phyloP scores from a whole-genome alignment of 2,888 invertebrate species.

The Steromphala cineraria region DNA sequence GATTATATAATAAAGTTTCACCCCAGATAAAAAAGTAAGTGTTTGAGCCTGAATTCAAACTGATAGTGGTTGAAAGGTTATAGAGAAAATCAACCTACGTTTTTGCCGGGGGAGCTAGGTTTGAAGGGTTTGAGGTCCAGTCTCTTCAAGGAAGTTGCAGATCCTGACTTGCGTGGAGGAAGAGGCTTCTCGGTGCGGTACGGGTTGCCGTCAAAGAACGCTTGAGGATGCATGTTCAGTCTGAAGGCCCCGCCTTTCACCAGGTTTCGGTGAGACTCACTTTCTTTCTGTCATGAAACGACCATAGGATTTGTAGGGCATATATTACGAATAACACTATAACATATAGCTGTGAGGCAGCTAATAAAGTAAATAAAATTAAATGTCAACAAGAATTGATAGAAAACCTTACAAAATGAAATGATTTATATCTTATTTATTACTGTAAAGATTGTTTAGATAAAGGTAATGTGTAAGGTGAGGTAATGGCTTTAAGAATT shows the following conservation, averaged over 20 bases:
- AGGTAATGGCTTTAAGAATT: too few species aligned
- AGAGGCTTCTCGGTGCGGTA: constrained; percentile 65
- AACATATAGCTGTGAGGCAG: too few species aligned
- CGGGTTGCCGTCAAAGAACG: constrained; percentile 73
- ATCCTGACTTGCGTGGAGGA: constrained; percentile 47
- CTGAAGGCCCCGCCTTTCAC: constrained; percentile 73
- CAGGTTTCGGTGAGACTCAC: constrained; percentile 63
- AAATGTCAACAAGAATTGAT: neutral
- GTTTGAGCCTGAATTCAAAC: neutral
- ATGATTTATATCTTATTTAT: too few species aligned
- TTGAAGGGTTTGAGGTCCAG: constrained; percentile 71
- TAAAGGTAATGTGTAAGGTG: too few species aligned
- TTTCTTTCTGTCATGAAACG: constrained; percentile 63
- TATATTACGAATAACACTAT: too few species aligned
- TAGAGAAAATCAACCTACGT: constrained; percentile 47
- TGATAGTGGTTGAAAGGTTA: neutral
- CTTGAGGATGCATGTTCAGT: constrained; percentile 72
- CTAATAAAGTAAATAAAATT: too few species aligned
- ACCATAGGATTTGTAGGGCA: too few species aligned
- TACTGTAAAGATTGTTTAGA: too few species aligned
- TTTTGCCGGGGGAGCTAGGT: constrained; percentile 73
- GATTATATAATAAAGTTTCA: too few species aligned
- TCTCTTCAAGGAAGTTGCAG: constrained; percentile 48
- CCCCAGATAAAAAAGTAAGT: too few species aligned
- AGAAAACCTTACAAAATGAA: constrained; percentile 12